phyloP scores from a whole-genome alignment of 2,888 invertebrate species.

The Theodoxus fluviatilis region DNA sequence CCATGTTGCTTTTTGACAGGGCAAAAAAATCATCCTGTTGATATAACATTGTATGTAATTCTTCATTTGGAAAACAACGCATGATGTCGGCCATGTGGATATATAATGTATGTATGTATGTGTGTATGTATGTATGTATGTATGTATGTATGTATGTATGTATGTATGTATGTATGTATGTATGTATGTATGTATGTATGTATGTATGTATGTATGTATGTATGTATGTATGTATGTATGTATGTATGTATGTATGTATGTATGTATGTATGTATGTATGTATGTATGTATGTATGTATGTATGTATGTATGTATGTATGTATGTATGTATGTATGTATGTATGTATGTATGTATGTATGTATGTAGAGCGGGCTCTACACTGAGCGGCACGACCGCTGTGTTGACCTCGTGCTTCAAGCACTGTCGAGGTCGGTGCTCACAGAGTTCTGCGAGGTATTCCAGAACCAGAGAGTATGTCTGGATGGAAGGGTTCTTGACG shows the following conservation, averaged over 20 bases:
- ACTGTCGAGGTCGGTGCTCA: no score
- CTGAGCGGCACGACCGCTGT: no score
- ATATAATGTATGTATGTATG: not conserved
- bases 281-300: not conserved
- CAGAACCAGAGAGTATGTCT: no score
- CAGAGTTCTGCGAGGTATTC: no score
- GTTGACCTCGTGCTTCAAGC: no score
- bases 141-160: constrained; percentile 3
- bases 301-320: not conserved
- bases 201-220: not conserved
- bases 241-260: not conserved
- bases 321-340: not conserved
- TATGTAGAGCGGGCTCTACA: not conserved
- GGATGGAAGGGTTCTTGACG: no score
- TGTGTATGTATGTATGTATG: not conserved
- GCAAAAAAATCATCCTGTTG: no score
- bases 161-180: constrained; percentile 3
- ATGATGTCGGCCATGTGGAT: no score
- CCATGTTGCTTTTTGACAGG: no score
- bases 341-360: constrained; percentile 1
- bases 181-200: not conserved
- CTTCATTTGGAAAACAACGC: no score
- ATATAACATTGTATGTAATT: no score
- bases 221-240: not conserved
- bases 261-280: not conserved